A percentile compares a stretch with the other conserved stretches of the same genome.
Conservation (phyloP, 2,113 vertebrate genomes). For the Myiagra hebetior region DNA sequence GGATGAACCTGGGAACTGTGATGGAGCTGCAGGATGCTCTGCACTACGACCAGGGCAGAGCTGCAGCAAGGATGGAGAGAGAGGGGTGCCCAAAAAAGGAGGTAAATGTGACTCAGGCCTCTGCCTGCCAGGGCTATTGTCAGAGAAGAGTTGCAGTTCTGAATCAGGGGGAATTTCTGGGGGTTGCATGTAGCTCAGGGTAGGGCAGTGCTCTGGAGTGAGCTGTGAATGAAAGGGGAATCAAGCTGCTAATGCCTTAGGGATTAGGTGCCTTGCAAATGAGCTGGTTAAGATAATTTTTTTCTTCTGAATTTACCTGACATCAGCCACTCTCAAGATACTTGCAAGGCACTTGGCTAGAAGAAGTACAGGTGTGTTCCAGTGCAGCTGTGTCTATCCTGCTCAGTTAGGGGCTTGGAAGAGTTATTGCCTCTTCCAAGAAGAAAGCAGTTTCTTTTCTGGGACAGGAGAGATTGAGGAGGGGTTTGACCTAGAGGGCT, state of each 20-base stretch:
- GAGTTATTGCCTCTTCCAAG: background rate
- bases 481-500: background rate
- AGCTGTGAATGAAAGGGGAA: background rate
- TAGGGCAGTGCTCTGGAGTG: background rate
- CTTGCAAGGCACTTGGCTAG: conserved; percentile 22
- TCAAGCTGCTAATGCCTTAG: background rate
- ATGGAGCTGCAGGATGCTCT: background rate
- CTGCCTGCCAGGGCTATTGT: background rate
- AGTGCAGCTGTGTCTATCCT: conserved; percentile 31
- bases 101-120: background rate
- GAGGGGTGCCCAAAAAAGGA: background rate
- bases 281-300: conserved; percentile 13
- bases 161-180: background rate
- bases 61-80: background rate
- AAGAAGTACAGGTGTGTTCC: conserved; percentile 17
- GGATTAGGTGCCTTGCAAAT: conserved; percentile 8
- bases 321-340: conserved; percentile 16
- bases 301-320: conserved; percentile 25
- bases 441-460: background rate
- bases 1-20: background rate
- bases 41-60: background rate
- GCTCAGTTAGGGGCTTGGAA: conserved; percentile 1
- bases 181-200: background rate
- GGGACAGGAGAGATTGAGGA: background rate
- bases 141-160: background rate